phyloP scores from a whole-genome alignment of 1,140 invertebrate genomes.

The Drosophila trapezifrons region DNA sequence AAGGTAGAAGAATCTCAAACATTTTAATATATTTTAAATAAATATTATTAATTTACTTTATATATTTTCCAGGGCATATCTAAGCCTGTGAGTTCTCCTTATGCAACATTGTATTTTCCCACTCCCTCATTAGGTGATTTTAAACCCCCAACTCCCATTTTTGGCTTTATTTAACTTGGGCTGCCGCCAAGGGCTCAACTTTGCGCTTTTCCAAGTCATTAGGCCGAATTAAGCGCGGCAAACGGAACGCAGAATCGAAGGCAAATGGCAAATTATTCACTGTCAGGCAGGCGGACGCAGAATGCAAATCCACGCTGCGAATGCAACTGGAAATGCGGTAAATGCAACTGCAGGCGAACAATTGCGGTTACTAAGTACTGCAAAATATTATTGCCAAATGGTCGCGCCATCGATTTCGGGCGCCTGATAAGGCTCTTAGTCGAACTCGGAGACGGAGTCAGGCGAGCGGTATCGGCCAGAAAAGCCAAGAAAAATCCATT shows the following conservation, averaged over 20 bases:
- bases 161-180: constrained; percentile 1
- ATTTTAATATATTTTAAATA: no score
- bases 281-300: constrained; percentile 63
- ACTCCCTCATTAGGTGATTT: constrained; percentile 23
- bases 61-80: background rate
- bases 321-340: constrained; percentile 37
- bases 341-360: constrained; percentile 36
- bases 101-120: constrained; percentile 2
- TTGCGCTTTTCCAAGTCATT: constrained; percentile 75
- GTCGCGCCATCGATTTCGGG: constrained; percentile 55
- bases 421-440: constrained; percentile 58
- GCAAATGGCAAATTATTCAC: constrained; percentile 80
- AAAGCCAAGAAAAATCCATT: constrained; percentile 23
- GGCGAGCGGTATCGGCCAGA: constrained; percentile 22
- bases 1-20: no score
- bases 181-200: constrained; percentile 58
- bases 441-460: constrained; percentile 24
- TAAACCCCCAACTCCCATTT: background rate
- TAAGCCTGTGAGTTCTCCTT: background rate
- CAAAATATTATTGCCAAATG: constrained; percentile 80
- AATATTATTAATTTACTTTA: background rate
- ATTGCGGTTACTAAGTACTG: constrained; percentile 50
- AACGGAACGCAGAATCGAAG: constrained; percentile 59
- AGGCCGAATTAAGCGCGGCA: constrained; percentile 60
- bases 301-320: constrained; percentile 50